A percentile compares a stretch with the other conserved stretches of the same genome.
phyloP scores from a whole-genome alignment of 2,888 invertebrate genomes.

The Platycnemis pennipes region DNA sequence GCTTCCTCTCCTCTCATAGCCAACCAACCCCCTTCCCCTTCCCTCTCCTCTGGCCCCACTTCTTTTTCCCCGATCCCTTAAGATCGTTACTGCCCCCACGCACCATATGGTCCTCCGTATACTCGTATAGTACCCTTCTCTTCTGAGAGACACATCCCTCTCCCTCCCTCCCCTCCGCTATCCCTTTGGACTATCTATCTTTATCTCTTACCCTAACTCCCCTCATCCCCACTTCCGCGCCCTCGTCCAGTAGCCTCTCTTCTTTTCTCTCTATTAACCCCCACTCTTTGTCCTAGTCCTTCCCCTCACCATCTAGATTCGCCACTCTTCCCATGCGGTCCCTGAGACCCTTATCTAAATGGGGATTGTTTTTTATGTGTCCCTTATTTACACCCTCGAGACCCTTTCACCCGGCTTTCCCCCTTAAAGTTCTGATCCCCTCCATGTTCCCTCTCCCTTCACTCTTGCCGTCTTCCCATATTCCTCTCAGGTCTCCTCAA shows the following conservation, averaged over 20 bases:
- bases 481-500: not conserved
- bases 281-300: not conserved
- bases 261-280: not conserved
- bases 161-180: not conserved
- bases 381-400: constrained; percentile 21
- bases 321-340: not conserved
- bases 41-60: constrained; percentile 5
- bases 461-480: not conserved
- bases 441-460: not conserved
- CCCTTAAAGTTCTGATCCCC: not conserved
- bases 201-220: constrained; percentile 3
- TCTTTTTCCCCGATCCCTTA: not conserved
- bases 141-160: not conserved
- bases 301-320: not conserved
- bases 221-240: not conserved
- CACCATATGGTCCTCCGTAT: constrained; percentile 37
- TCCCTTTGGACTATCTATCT: no score
- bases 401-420: not conserved
- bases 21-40: constrained; percentile 44
- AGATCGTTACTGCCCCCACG: constrained; percentile 65
- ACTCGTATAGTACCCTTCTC: not conserved
- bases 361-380: constrained; percentile 13
- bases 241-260: not conserved
- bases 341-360: constrained; percentile 10
- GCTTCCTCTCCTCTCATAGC: not conserved